These are phyloP conservation scores for Rhynchotus rufescens DNA, from an alignment of 2,797 vertebrate species.

Conservation along the genomic window DNA sequence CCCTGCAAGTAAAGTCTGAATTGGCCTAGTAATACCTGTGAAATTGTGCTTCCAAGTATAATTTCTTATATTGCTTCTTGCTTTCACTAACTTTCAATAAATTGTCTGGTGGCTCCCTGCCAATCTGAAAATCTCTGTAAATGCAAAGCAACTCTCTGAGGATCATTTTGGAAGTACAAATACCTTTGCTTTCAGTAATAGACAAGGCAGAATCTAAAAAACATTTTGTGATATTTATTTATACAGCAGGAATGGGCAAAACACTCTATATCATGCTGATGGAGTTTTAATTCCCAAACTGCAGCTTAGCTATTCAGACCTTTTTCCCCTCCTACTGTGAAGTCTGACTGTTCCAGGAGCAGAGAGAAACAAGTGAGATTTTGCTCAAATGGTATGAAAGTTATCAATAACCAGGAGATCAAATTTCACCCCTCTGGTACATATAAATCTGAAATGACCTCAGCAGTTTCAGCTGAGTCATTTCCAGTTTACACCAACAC, in stretches of 20 bases:
- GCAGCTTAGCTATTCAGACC: constrained; percentile 44
- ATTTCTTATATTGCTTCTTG: constrained; percentile 10
- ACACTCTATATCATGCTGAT: constrained; percentile 55
- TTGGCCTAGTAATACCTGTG: constrained; percentile 14
- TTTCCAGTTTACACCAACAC: neutral
- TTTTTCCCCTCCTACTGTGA: neutral
- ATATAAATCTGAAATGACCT: neutral
- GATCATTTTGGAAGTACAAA: constrained; percentile 63
- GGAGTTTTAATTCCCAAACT: constrained; percentile 60
- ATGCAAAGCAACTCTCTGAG: constrained; percentile 56
- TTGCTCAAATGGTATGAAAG: constrained; percentile 61
- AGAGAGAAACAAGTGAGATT: constrained; percentile 42
- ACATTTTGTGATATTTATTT: constrained; percentile 76
- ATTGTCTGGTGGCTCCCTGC: constrained; percentile 60
- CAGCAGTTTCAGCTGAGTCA: neutral
- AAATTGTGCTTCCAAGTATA: constrained; percentile 63
- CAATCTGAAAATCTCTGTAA: constrained; percentile 67
- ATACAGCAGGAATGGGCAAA: constrained; percentile 65
- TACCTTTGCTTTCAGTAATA: constrained; percentile 63
- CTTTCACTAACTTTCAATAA: constrained; percentile 56
- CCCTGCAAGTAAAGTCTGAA: constrained; percentile 28
- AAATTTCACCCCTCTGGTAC: neutral
- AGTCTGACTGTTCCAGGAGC: constrained; percentile 31
- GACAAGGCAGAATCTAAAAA: constrained; percentile 63
- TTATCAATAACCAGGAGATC: neutral